Percentiles rank a stretch among this genome's conserved stretches.
These are phyloP conservation scores for Luffia ferchaultella DNA, from an alignment of 2,888 invertebrate species.

Conservation along the genomic window DNA sequence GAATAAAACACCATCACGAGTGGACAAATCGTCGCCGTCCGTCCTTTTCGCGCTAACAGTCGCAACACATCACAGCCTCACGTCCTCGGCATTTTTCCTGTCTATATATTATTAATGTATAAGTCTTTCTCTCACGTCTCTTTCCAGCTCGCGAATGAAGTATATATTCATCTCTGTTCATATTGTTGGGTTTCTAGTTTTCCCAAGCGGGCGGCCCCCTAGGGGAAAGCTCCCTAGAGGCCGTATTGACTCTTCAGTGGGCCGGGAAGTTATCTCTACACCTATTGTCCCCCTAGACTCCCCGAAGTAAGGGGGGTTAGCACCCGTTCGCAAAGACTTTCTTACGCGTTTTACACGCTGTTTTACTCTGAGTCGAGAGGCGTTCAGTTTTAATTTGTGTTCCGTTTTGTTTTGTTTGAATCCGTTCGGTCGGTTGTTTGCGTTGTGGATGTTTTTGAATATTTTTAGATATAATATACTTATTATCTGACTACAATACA, in stretches of 20 bases:
- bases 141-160: constrained; percentile 29
- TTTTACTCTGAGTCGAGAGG: constrained; percentile 30
- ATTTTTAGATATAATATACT: too few species aligned
- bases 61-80: constrained; percentile 62
- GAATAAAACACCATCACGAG: constrained; percentile 66
- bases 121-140: constrained; percentile 50
- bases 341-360: constrained; percentile 63
- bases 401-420: constrained; percentile 13
- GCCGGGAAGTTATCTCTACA: constrained; percentile 63
- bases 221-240: constrained; percentile 65
- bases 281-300: constrained; percentile 57
- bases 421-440: background rate
- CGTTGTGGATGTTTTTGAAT: background rate
- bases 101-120: constrained; percentile 64
- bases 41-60: constrained; percentile 63
- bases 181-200: constrained; percentile 65
- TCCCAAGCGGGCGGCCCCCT: constrained; percentile 63
- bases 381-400: constrained; percentile 17
- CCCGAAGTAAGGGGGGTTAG: constrained; percentile 26
- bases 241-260: constrained; percentile 65
- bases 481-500: too few species aligned
- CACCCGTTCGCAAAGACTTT: constrained; percentile 38
- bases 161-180: constrained; percentile 54
- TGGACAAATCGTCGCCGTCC: constrained; percentile 65
- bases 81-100: constrained; percentile 65